These are phyloP conservation scores for Hypercompe scribonia DNA, from an alignment of 2,888 invertebrate species.

Conservation along the genomic window DNA sequence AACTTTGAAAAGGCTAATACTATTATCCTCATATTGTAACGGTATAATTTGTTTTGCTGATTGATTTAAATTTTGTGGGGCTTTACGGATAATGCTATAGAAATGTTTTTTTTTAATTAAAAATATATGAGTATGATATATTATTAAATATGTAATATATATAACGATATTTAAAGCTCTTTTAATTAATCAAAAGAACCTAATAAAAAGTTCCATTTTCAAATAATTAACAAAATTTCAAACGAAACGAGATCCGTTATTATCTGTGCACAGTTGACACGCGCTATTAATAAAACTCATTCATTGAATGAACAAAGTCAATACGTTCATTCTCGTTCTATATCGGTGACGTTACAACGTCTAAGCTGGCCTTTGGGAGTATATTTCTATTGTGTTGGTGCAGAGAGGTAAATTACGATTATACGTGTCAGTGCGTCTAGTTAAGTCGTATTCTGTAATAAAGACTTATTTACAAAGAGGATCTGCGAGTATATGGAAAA, in stretches of 20 bases:
- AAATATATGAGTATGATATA: no score
- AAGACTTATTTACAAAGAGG: conserved; percentile 20
- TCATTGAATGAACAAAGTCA: conserved; percentile 8
- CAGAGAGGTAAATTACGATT: conserved; percentile 45
- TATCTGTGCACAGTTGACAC: neutral
- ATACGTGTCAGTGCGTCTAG: conserved; percentile 46
- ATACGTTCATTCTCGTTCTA: conserved; percentile 39
- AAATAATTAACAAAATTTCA: neutral
- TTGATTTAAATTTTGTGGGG: neutral
- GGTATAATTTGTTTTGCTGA: neutral
- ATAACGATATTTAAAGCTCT: neutral
- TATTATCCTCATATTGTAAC: neutral
- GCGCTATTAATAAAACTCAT: neutral
- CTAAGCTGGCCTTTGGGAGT: conserved; percentile 34
- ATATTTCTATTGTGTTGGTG: conserved; percentile 42
- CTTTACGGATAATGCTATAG: neutral
- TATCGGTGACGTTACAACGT: conserved; percentile 39
- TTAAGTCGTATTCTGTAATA: conserved; percentile 38
- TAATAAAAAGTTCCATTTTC: neutral
- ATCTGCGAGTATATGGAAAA: conserved; percentile 2
- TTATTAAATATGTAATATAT: neutral
- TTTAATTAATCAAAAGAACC: neutral
- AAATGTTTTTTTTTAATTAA: no score
- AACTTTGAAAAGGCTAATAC: neutral
- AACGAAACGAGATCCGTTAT: neutral